Evolutionary conservation across 2,113 vertebrate species (phyloP).

Genomic region (Cynoglossus semilaevis): DNA sequence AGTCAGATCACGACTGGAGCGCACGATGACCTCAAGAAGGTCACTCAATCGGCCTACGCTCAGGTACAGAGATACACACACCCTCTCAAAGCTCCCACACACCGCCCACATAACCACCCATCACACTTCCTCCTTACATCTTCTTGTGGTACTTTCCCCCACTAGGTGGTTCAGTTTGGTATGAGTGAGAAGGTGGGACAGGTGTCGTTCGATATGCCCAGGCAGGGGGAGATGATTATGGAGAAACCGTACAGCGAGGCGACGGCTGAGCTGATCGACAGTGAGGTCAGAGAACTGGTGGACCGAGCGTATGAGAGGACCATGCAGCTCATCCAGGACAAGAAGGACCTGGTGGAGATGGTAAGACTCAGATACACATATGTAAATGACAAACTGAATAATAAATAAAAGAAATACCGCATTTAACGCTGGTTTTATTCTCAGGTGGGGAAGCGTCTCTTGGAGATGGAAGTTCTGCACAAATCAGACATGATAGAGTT

Average conservation of each 20-base stretch:
- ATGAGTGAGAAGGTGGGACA: slow-evolving; percentile 93
- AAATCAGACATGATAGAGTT: slow-evolving; percentile 88
- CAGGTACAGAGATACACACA: slow-evolving; percentile 79
- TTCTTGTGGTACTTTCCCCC: no score
- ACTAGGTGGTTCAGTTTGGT: slow-evolving; percentile 90
- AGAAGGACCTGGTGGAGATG: slow-evolving; percentile 86
- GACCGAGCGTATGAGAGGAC: slow-evolving; percentile 81
- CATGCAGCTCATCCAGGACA: slow-evolving; percentile 78
- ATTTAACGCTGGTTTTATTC: rapidly evolving
- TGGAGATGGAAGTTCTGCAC: slow-evolving; percentile 87
- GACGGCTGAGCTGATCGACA: slow-evolving; percentile 85
- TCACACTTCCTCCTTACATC: no score
- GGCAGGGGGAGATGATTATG: slow-evolving; percentile 85
- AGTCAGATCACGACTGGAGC: slow-evolving; percentile 86
- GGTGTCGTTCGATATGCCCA: slow-evolving; percentile 88
- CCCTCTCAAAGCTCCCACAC: no score
- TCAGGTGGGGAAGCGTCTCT: slow-evolving; percentile 83
- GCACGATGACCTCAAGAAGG: slow-evolving; percentile 87
- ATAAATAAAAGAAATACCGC: neutral
- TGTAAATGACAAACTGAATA: neutral
- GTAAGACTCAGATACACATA: slow-evolving; percentile 59
- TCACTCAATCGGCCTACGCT: slow-evolving; percentile 90
- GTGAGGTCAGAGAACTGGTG: slow-evolving; percentile 83
- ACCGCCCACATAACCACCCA: no score
- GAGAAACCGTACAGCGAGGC: slow-evolving; percentile 91